Conservation (phyloP, 2,113 vertebrate genomes). For the Scortum barcoo region DNA sequence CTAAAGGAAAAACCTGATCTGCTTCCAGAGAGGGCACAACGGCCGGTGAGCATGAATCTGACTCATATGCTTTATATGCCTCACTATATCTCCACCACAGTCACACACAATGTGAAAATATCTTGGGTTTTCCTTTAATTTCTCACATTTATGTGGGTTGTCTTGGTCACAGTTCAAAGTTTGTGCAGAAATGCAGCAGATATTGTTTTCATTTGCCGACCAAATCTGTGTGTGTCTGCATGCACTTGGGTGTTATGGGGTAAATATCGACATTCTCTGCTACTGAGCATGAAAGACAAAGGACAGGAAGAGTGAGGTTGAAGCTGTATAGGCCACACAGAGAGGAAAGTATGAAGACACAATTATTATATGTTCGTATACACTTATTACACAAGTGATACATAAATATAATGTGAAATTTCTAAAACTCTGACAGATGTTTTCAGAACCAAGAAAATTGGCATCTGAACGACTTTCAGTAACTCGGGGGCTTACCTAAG, state of each 20-base stretch:
- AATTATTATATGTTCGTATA: neutral
- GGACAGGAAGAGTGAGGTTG: neutral
- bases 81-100: neutral
- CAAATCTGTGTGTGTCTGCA: neutral
- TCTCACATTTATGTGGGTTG: neutral
- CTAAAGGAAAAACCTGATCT: neutral
- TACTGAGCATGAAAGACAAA: slow-evolving; percentile 1
- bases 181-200: neutral
- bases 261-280: neutral
- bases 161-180: neutral
- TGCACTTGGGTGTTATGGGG: neutral
- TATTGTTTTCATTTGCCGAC: neutral
- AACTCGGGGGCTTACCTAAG: neutral
- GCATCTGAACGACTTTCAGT: neutral
- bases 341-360: neutral
- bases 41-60: neutral
- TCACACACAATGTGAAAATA: neutral
- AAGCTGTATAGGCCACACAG: neutral
- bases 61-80: neutral
- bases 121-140: neutral
- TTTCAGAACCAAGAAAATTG: neutral
- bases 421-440: neutral
- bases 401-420: neutral
- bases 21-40: neutral
- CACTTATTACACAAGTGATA: neutral